Conservation (phyloP, 2,797 vertebrate genomes). For the Emydoidea blandingii region DNA sequence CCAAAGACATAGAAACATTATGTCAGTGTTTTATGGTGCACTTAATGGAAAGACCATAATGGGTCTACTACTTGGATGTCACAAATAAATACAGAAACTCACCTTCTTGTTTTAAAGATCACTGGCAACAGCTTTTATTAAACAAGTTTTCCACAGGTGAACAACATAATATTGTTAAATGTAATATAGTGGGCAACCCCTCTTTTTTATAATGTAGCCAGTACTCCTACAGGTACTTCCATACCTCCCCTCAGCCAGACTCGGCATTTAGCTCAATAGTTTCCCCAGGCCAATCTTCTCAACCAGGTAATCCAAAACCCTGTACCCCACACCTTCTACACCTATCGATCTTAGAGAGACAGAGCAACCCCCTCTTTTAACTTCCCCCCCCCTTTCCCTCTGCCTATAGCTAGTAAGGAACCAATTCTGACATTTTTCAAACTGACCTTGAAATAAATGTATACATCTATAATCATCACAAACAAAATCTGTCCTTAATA, state of each 20-base stretch:
- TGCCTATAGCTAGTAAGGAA: background rate
- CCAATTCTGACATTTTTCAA: background rate
- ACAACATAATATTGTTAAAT: background rate
- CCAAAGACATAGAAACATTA: background rate
- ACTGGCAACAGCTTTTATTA: background rate
- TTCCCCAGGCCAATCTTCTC: background rate
- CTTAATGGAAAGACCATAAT: background rate
- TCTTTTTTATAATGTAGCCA: background rate
- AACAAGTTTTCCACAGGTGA: background rate
- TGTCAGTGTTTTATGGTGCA: background rate
- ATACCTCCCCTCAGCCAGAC: background rate
- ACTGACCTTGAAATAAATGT: background rate
- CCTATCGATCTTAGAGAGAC: background rate
- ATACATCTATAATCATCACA: background rate
- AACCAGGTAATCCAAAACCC: background rate
- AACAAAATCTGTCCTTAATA: background rate
- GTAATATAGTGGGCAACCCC: background rate
- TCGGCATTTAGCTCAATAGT: constrained; percentile 7
- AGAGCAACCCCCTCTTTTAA: background rate
- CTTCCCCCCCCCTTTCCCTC: background rate
- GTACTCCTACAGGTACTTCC: background rate
- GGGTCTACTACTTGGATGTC: background rate
- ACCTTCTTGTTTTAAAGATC: constrained; percentile 25
- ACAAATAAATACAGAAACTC: background rate
- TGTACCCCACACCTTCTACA: background rate